Evolutionary conservation across 2,113 vertebrate genomes (phyloP).

Genomic region (Mormyrus lacerda): DNA sequence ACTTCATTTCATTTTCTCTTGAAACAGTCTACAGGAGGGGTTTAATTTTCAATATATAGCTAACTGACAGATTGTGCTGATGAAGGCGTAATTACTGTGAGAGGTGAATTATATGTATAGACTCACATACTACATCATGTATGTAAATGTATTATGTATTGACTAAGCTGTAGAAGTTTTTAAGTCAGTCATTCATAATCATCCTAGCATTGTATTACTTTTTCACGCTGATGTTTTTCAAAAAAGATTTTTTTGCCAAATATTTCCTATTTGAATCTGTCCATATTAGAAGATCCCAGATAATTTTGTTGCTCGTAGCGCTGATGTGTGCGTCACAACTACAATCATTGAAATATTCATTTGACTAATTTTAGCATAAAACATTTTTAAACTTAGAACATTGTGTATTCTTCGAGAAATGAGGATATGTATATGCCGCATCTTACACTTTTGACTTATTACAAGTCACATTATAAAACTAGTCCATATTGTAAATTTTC

Average conservation of each 20-base stretch:
- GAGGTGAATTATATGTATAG: conserved; percentile 63
- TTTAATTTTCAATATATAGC: conserved; percentile 67
- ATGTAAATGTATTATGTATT: conserved; percentile 70
- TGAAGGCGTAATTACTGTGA: conserved; percentile 50
- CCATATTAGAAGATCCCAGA: conserved; percentile 68
- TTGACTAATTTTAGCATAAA: conserved; percentile 99
- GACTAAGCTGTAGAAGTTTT: conserved; percentile 75
- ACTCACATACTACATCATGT: conserved; percentile 71
- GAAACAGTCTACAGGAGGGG: conserved; percentile 31
- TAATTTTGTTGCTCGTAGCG: conserved; percentile 81
- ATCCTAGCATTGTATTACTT: conserved; percentile 78
- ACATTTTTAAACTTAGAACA: conserved; percentile 85
- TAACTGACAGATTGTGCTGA: conserved; percentile 60
- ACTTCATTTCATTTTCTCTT: conserved; percentile 50
- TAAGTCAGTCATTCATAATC: conserved; percentile 79
- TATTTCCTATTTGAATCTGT: conserved; percentile 75
- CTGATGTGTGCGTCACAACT: conserved; percentile 84
- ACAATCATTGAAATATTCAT: conserved; percentile 98
- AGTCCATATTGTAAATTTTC: not conserved
- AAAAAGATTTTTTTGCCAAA: conserved; percentile 79
- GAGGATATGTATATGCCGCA: conserved; percentile 17
- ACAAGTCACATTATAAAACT: conserved; percentile 12
- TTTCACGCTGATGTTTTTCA: conserved; percentile 84
- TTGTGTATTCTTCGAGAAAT: conserved; percentile 39
- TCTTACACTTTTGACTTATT: conserved; percentile 16